phyloP scores from a whole-genome alignment of 2,797 vertebrate species.

The Emys orbicularis region DNA sequence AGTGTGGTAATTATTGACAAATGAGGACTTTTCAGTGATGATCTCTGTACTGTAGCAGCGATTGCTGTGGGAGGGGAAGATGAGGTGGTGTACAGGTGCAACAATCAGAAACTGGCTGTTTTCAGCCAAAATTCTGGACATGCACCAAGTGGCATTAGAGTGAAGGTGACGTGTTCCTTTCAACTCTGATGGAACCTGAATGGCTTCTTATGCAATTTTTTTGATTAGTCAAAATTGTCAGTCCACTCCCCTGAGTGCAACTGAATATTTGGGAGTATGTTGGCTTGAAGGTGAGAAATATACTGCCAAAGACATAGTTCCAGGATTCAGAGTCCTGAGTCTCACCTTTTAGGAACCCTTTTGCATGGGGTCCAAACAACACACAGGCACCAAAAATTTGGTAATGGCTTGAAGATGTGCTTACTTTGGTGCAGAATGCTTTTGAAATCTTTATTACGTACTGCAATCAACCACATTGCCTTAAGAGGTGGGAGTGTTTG shows the following conservation, averaged over 20 bases:
- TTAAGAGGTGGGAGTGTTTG: conserved; percentile 37
- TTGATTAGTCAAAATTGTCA: neutral
- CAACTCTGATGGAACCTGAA: neutral
- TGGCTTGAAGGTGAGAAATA: neutral
- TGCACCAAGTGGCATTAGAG: neutral
- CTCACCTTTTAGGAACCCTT: fast-evolving
- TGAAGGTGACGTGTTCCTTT: neutral
- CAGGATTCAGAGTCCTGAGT: neutral
- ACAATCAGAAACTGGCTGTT: neutral
- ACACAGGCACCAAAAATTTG: neutral
- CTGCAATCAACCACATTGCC: fast-evolving
- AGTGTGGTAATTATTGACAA: neutral
- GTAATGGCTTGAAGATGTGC: neutral
- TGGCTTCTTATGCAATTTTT: neutral
- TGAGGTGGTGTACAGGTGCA: neutral
- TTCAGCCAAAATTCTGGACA: neutral
- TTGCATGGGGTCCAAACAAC: neutral
- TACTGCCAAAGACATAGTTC: neutral
- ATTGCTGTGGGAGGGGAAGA: neutral
- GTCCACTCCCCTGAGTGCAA: neutral
- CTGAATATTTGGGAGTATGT: neutral
- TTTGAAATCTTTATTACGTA: neutral
- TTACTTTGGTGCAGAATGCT: neutral
- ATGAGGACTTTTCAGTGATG: neutral
- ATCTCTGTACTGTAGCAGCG: neutral